Conservation (phyloP, 2,888 invertebrate species). For the Meteorus colon region DNA sequence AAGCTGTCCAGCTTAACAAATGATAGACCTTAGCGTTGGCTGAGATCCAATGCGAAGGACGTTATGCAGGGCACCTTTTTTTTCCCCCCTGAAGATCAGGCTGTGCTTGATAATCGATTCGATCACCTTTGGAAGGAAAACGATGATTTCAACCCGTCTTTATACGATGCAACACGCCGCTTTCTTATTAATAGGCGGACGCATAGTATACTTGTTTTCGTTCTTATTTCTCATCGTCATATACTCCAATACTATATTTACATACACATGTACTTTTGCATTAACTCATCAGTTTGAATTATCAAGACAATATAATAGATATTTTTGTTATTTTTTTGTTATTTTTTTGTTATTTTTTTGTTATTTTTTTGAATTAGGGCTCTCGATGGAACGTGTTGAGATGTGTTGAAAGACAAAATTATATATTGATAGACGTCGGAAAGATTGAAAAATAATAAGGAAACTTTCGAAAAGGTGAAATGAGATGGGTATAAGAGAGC, state of each 20-base stretch:
- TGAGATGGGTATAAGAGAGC: constrained; percentile 30
- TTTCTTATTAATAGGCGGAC: constrained; percentile 69
- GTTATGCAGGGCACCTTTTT: constrained; percentile 26
- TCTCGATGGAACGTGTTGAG: not conserved
- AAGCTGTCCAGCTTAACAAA: constrained; percentile 73
- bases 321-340: no score
- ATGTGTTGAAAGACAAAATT: not conserved
- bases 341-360: no score
- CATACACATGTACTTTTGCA: not conserved
- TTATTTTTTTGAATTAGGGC: not conserved
- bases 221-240: constrained; percentile 17
- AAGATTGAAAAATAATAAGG: constrained; percentile 3
- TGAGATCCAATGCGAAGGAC: constrained; percentile 46
- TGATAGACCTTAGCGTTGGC: constrained; percentile 63
- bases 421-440: not conserved
- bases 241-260: not conserved
- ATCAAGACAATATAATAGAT: not conserved
- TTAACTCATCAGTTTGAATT: not conserved
- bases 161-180: constrained; percentile 54
- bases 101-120: constrained; percentile 63
- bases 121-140: constrained; percentile 63
- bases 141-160: constrained; percentile 46
- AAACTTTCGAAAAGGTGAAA: constrained; percentile 25
- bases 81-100: constrained; percentile 17
- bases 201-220: constrained; percentile 47